Conservation (phyloP, 2,797 vertebrate genomes). For the Neosilurus mollespiculum region DNA sequence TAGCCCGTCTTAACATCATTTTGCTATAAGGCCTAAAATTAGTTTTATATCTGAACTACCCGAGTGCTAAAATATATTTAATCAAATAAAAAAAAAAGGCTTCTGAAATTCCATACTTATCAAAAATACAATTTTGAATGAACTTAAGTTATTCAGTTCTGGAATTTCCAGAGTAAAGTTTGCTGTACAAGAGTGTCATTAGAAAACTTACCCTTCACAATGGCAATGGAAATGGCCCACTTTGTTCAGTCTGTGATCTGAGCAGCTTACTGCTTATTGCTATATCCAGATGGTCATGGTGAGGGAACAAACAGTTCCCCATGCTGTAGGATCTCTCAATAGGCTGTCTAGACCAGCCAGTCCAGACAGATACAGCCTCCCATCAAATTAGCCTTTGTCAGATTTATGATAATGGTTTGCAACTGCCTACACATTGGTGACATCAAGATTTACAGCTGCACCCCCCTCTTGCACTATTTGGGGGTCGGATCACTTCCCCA, state of each 20-base stretch:
- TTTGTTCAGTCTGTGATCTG: constrained; percentile 72
- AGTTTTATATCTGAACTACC: constrained; percentile 15
- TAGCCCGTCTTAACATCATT: constrained; percentile 34
- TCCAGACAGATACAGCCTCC: constrained; percentile 99
- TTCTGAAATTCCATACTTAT: neutral
- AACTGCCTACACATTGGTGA: constrained; percentile 98
- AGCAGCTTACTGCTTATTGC: constrained; percentile 85
- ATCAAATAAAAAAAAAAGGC: neutral
- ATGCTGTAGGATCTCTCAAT: constrained; percentile 96
- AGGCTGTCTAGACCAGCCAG: constrained; percentile 99
- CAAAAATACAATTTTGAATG: neutral
- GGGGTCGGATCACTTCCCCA: constrained; percentile 62
- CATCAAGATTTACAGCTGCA: constrained; percentile 93
- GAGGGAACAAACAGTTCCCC: constrained; percentile 88
- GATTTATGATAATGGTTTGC: constrained; percentile 99
- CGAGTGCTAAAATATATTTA: constrained; percentile 8
- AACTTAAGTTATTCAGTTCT: constrained; percentile 17
- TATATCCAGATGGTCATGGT: constrained; percentile 95
- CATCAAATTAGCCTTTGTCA: constrained; percentile 99
- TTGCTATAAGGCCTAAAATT: constrained; percentile 28
- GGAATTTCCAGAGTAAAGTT: constrained; percentile 36
- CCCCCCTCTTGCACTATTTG: constrained; percentile 54
- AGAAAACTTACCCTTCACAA: constrained; percentile 71
- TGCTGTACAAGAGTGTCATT: constrained; percentile 11
- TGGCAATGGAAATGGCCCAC: constrained; percentile 77